Conservation (phyloP, 2,888 invertebrate species). For the Noctua janthina region DNA sequence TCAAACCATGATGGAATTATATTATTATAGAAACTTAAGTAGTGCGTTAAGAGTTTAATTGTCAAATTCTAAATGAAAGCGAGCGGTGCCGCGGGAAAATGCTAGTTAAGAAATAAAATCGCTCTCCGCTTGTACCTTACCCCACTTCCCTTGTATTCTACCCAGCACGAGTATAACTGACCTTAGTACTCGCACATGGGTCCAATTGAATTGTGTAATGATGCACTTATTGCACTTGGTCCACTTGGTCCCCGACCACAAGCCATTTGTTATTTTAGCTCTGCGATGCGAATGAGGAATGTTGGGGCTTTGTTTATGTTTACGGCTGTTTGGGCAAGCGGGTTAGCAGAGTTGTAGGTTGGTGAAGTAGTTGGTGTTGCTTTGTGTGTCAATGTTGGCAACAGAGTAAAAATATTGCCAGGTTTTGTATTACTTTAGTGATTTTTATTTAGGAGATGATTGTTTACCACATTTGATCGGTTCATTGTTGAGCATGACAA, state of each 20-base stretch:
- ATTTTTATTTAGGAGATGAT: background rate
- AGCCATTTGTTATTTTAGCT: conserved; percentile 61
- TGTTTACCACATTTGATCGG: background rate
- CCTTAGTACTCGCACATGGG: conserved; percentile 76
- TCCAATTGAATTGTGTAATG: conserved; percentile 76
- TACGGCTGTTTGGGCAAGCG: conserved; percentile 21
- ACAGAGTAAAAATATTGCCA: background rate
- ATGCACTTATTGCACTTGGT: conserved; percentile 57
- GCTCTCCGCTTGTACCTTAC: conserved; percentile 35
- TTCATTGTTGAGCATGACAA: background rate
- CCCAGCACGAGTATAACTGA: conserved; percentile 62
- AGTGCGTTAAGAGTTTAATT: too few relatives aligned
- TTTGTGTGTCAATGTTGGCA: background rate
- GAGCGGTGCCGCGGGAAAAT: too few relatives aligned
- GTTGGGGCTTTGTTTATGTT: conserved; percentile 27
- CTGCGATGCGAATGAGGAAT: conserved; percentile 28
- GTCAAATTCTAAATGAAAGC: too few relatives aligned
- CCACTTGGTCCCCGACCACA: conserved; percentile 57
- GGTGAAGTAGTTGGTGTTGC: background rate
- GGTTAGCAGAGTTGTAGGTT: conserved; percentile 22
- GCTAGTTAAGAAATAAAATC: background rate
- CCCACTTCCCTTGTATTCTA: conserved; percentile 43
- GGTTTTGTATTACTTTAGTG: background rate
- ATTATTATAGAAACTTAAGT: too few relatives aligned
- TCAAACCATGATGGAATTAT: too few relatives aligned